These are phyloP conservation scores for Balaenoptera acutorostrata DNA, from an alignment of 2,113 vertebrate genomes.

Conservation along the genomic window DNA sequence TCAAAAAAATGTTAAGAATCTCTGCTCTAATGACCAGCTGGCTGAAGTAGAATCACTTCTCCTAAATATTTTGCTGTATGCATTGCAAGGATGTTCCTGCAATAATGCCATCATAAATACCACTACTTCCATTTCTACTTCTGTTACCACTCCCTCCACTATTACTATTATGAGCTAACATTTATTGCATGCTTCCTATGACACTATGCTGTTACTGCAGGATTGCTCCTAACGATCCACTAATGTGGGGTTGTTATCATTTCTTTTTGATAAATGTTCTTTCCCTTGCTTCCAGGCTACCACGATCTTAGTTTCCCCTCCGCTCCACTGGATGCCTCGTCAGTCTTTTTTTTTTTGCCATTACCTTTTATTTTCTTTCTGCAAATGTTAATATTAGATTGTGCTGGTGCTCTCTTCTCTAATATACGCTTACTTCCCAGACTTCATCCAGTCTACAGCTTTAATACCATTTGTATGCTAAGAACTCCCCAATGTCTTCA, in stretches of 20 bases:
- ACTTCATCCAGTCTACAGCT: neutral
- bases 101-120: neutral
- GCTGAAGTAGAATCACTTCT: neutral
- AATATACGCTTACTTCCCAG: neutral
- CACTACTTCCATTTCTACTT: no score
- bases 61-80: neutral
- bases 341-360: neutral
- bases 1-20: neutral
- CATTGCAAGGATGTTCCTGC: neutral
- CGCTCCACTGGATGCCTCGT: neutral
- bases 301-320: neutral
- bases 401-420: neutral
- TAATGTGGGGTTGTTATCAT: accelerated
- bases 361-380: neutral
- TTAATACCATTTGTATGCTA: neutral
- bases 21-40: neutral
- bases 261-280: neutral
- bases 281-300: neutral
- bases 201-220: accelerated
- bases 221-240: neutral
- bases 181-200: neutral
- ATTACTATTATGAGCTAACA: neutral
- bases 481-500: neutral
- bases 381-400: neutral
- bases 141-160: no score